A percentile compares a stretch with the other conserved stretches of the same genome.
Evolutionary conservation across 2,888 invertebrate genomes (phyloP).

Genomic region (Nomada lathburiana): DNA sequence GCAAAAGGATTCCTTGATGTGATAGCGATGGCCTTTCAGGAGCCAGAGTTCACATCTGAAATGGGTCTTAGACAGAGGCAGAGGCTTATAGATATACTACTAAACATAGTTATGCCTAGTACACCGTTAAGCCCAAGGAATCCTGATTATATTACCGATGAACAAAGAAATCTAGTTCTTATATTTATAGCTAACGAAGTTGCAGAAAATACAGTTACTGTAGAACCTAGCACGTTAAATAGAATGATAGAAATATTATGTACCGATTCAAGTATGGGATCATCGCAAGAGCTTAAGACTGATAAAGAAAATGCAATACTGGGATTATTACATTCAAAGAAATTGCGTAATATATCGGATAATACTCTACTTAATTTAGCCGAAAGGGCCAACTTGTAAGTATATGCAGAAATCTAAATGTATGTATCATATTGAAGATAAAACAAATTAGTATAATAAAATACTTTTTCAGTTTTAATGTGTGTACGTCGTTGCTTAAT

Average conservation of each 20-base stretch:
- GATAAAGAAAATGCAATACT: slow-evolving; percentile 80
- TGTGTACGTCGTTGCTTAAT: neutral
- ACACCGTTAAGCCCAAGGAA: slow-evolving; percentile 78
- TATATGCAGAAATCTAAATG: slow-evolving; percentile 40
- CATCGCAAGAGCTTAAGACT: slow-evolving; percentile 75
- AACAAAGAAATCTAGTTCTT: slow-evolving; percentile 79
- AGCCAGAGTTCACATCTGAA: slow-evolving; percentile 91
- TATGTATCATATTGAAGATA: slow-evolving; percentile 8
- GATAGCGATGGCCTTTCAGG: slow-evolving; percentile 93
- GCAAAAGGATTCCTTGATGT: slow-evolving; percentile 94
- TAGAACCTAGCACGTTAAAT: slow-evolving; percentile 77
- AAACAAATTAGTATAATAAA: neutral
- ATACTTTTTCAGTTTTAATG: neutral
- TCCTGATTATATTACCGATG: slow-evolving; percentile 77
- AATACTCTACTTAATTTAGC: slow-evolving; percentile 79
- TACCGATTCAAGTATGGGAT: slow-evolving; percentile 66
- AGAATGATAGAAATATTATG: slow-evolving; percentile 80
- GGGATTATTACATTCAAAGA: slow-evolving; percentile 78
- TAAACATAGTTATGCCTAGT: slow-evolving; percentile 89
- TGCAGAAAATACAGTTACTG: slow-evolving; percentile 77
- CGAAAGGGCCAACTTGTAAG: slow-evolving; percentile 81
- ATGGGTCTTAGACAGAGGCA: slow-evolving; percentile 90
- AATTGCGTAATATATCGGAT: slow-evolving; percentile 80
- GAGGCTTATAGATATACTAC: slow-evolving; percentile 91
- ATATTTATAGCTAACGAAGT: slow-evolving; percentile 81